phyloP scores from a whole-genome alignment of 2,888 invertebrate genomes.

The Odontothrips loti region DNA sequence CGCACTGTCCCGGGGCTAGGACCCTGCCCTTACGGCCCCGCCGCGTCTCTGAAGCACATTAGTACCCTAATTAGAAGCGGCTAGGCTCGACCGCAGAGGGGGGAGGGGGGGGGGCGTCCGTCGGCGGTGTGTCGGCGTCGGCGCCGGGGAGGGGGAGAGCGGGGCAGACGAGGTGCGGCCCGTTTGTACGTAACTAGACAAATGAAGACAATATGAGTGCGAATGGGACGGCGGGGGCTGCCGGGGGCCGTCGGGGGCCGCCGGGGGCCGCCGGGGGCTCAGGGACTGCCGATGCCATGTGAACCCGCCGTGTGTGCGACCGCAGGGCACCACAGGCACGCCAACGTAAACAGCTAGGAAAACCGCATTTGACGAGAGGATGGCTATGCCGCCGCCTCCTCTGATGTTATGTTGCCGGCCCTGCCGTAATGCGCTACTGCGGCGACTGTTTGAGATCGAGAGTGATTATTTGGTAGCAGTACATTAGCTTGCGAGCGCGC shows the following conservation, averaged over 20 bases:
- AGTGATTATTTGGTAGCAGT: neutral
- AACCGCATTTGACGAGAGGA: neutral
- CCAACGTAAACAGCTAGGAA: constrained; percentile 2
- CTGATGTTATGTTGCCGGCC: neutral
- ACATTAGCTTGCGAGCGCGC: no score
- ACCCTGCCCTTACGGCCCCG: neutral
- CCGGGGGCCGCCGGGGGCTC: neutral
- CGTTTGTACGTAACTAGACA: constrained; percentile 11
- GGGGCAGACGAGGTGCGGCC: neutral
- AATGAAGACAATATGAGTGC: constrained; percentile 11
- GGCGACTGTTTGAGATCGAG: neutral
- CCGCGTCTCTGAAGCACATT: neutral
- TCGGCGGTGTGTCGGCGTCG: neutral
- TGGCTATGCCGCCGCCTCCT: neutral
- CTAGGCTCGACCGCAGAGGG: neutral
- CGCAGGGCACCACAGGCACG: neutral
- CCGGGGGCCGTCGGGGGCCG: neutral
- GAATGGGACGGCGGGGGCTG: neutral
- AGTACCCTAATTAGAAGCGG: neutral
- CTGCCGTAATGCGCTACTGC: neutral
- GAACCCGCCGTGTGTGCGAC: neutral
- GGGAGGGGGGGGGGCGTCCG: neutral
- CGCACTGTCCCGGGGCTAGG: neutral
- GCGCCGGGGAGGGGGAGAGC: no score
- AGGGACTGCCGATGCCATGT: neutral